Evolutionary conservation across 2,888 invertebrate genomes (phyloP), one percentile per base, ranked within the genome.

Genomic region (Coelogynopora nodosa): DNA sequence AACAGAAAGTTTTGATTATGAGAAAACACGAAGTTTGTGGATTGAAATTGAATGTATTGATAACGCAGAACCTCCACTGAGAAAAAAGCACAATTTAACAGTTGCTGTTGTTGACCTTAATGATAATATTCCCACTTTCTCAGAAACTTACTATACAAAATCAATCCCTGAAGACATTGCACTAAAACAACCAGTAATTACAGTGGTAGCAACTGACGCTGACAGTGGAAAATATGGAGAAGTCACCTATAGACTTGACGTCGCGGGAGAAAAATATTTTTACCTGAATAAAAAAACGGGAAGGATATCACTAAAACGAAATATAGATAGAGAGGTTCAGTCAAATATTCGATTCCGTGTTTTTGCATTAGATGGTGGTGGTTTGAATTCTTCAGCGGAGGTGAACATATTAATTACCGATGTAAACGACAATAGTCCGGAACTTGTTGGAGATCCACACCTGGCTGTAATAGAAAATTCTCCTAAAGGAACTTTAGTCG

Each of bases 191-290:
- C 10, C 27, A 0, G 49, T 85, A 27, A 23, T 87, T 29, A 87
- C 28, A 1, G 67, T 31, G 18, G 28, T 5, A 29, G 87, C 87
- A 0, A 67, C 86, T 28, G 87, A 87, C 29, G 5, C 26, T 30
- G 87, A 87, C 67, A 87, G 86, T 74, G 87, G 87, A 28, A 74
- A 30, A 67, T 87, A 5, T 30, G 86, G 87, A 18, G 67, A 87
- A 67, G 67, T 87, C 29, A 67, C 31, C 0, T 87, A 87, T 67
- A 49, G 67, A 13, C 67, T 87, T 2, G 87, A 87, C 49, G 23
- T 27, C 18, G 29, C 1, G 0, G 87, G 87, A 28, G 49, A 30
- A 74, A 10, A 28, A 5, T 67, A 87, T 23, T 87, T 87, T 67
- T 27, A 1, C 13, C 28, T 87, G 28, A 49, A 87, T 28, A 26